These are phyloP conservation scores for Onychomys arenicola DNA, from an alignment of 2,797 vertebrate species.

Conservation along the genomic window DNA sequence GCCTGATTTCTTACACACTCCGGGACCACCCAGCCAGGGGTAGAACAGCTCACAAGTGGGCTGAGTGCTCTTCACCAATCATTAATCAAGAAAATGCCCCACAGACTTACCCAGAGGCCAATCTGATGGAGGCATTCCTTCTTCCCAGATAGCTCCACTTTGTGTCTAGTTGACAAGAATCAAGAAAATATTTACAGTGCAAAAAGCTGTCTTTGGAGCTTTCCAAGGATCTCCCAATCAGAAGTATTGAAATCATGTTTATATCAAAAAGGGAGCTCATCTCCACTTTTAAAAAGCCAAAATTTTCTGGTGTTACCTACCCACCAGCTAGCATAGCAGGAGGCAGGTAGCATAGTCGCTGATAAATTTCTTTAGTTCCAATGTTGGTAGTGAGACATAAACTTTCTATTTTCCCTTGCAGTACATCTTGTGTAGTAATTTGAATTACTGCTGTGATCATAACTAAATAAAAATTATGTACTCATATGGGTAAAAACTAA, in stretches of 20 bases:
- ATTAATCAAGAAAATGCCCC: background rate
- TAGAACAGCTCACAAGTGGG: background rate
- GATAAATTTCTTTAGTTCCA: constrained; percentile 39
- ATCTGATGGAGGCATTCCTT: too few relatives aligned
- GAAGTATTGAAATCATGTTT: background rate
- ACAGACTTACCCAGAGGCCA: background rate
- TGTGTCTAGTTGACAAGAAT: background rate
- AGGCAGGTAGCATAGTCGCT: background rate
- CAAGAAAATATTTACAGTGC: background rate
- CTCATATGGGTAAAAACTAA: background rate
- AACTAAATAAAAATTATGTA: constrained; percentile 4
- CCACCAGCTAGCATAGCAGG: background rate
- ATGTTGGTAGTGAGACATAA: background rate
- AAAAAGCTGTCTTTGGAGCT: background rate
- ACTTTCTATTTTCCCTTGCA: constrained; percentile 22
- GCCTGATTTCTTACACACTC: background rate
- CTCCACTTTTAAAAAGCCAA: background rate
- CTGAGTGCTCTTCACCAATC: too few relatives aligned
- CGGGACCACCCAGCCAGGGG: background rate
- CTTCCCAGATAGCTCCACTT: too few relatives aligned
- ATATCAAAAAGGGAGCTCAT: constrained; percentile 15
- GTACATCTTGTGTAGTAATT: background rate
- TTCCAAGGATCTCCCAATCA: background rate
- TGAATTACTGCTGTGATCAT: background rate
- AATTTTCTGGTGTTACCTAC: background rate